These are phyloP conservation scores for Penaeus japonicus DNA, from an alignment of 1,140 invertebrate species.

Conservation along the genomic window DNA sequence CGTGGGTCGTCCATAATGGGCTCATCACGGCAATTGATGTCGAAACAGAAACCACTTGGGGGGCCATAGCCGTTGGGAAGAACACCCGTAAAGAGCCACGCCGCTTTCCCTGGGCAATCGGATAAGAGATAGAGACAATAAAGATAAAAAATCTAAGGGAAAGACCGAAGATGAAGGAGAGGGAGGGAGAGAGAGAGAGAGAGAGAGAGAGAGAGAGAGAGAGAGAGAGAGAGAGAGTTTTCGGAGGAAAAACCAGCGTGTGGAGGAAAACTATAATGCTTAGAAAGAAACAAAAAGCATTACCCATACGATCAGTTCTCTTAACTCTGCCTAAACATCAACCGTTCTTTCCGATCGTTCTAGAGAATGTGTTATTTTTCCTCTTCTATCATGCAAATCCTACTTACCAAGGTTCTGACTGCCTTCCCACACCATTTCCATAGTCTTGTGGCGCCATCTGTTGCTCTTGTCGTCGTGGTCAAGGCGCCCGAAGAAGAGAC, in stretches of 20 bases:
- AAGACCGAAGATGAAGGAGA: background rate
- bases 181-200: background rate
- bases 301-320: too few relatives aligned
- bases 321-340: background rate
- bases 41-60: conserved; percentile 72
- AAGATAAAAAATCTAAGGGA: background rate
- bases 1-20: conserved; percentile 69
- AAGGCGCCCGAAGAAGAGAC: conserved; percentile 85
- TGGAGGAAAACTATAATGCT: background rate
- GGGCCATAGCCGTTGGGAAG: conserved; percentile 69
- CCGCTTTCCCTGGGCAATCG: conserved; percentile 30
- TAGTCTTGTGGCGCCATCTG: conserved; percentile 71
- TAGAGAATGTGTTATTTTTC: background rate
- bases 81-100: conserved; percentile 66
- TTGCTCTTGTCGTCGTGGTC: conserved; percentile 85
- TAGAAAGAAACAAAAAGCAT: too few relatives aligned
- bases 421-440: conserved; percentile 86
- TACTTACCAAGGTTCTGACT: conserved; percentile 59
- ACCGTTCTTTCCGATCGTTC: background rate
- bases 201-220: background rate
- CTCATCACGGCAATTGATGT: conserved; percentile 69
- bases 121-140: background rate
- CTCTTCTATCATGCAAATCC: background rate
- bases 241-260: background rate
- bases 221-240: too few relatives aligned